phyloP scores from a whole-genome alignment of 2,888 invertebrate genomes.

The Epirrita christyi region DNA sequence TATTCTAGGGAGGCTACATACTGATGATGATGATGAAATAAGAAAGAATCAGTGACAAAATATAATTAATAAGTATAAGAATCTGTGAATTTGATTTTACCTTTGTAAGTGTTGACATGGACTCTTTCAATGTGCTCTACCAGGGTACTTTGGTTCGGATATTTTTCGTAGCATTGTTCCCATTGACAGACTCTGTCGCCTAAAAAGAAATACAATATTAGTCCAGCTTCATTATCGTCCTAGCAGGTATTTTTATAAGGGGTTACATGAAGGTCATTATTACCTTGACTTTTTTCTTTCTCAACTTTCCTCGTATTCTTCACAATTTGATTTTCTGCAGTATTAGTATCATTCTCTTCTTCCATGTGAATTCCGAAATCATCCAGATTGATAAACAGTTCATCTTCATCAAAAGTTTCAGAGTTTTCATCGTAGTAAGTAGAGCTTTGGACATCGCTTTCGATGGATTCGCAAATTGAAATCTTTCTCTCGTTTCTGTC shows the following conservation, averaged over 20 bases:
- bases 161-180: conserved; percentile 93
- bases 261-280: neutral
- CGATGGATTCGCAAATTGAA: conserved; percentile 74
- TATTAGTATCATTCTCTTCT: conserved; percentile 53
- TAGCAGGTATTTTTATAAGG: no score
- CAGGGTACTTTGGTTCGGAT: conserved; percentile 91
- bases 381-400: conserved; percentile 76
- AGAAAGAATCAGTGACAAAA: conserved; percentile 10
- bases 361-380: conserved; percentile 74
- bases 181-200: conserved; percentile 89
- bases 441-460: conserved; percentile 74
- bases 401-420: conserved; percentile 75
- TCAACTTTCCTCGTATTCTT: conserved; percentile 55
- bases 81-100: no score
- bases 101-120: conserved; percentile 94
- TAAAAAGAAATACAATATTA: conserved; percentile 47
- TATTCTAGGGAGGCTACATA: no score
- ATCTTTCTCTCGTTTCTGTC: conserved; percentile 68
- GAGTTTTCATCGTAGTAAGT: conserved; percentile 76
- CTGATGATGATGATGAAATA: no score
- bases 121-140: conserved; percentile 93
- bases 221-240: no score
- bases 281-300: conserved; percentile 69
- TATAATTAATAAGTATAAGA: no score
- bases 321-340: conserved; percentile 38